phyloP scores from a whole-genome alignment of 2,113 vertebrate genomes.

The Numenius arquata region DNA sequence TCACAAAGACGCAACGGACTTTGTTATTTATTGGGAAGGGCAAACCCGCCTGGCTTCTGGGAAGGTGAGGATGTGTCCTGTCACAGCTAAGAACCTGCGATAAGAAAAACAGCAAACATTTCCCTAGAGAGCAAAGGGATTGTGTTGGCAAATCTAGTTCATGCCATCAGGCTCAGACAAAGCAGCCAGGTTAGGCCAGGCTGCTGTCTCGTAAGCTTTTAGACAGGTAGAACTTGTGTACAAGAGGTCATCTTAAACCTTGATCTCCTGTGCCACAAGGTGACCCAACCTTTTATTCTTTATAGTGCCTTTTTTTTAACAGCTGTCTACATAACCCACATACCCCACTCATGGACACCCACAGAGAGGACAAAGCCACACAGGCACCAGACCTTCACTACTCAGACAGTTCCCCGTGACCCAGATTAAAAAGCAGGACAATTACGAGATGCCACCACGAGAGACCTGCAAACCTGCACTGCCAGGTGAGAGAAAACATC shows the following conservation, averaged over 20 bases:
- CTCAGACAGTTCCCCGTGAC: not conserved
- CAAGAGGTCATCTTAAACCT: not conserved
- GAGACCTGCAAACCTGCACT: not conserved
- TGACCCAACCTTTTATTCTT: not conserved
- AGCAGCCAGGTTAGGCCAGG: not conserved
- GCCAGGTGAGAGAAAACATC: not conserved
- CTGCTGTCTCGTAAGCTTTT: fast-evolving
- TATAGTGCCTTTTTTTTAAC: not conserved
- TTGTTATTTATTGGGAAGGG: not conserved
- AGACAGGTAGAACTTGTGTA: not conserved
- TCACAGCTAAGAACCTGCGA: not conserved
- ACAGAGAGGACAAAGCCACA: not conserved
- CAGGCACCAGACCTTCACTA: not conserved
- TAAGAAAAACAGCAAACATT: not conserved
- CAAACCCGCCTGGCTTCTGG: not conserved
- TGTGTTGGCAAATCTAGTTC: not conserved
- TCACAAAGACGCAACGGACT: not conserved
- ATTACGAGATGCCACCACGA: fast-evolving
- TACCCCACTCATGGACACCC: not conserved
- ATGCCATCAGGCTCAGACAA: not conserved
- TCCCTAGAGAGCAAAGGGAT: not conserved
- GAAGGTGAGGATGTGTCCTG: not conserved
- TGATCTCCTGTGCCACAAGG: no score
- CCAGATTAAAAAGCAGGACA: not conserved
- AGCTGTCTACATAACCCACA: not conserved